Evolutionary conservation across 1,140 invertebrate genomes (phyloP), one percentile per base, ranked within the genome.

Genomic region (Tetramorium parvispinum): DNA sequence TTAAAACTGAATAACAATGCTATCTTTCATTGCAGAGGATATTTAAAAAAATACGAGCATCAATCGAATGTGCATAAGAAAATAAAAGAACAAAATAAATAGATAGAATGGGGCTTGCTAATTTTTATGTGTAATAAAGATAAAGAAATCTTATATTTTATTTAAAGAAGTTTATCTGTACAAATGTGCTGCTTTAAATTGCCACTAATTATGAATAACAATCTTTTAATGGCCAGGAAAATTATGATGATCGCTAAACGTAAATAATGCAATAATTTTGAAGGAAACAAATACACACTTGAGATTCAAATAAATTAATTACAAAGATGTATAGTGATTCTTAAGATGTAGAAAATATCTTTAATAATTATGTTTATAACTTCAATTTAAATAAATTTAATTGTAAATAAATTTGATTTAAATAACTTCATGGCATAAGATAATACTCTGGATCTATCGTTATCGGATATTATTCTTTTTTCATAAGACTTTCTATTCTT

Each of bases 391-490:
- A 27, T 43, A n/a, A 0, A 16, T 18, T 18, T 61, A 63, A 78
- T 37, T 51, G 40, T 2, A 68, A 79, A 1, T 21, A 13, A 3
- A 11, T 46, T 24, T 6, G 10, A 18, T 70, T 70, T 53, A 70
- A 81, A 40, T 32, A n/a, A 18, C 65, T 53, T 21, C 24, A 66
- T 18, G 27, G 7, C 0, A 5, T 61, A 78, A 49, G 18, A 27
- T 57, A n/a, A 65, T 43, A 16, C 43, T 43, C 16, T 6, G 1
- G 1, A 63, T 37, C 46, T 53, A 66, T 68, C n/a, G 13, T 68
- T 81, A 81, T 81, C 49, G 21, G 10, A 6, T 21, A 43, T 21
- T 24, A 57, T 46, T 81, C 32, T 81, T 81, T 70, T 51, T 16
- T 40, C 40, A 6, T 16, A 43, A 70, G 16, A 0, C 21, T 37